These are phyloP conservation scores for Delphinus delphis DNA, from an alignment of 2,113 vertebrate genomes.

Conservation along the genomic window DNA sequence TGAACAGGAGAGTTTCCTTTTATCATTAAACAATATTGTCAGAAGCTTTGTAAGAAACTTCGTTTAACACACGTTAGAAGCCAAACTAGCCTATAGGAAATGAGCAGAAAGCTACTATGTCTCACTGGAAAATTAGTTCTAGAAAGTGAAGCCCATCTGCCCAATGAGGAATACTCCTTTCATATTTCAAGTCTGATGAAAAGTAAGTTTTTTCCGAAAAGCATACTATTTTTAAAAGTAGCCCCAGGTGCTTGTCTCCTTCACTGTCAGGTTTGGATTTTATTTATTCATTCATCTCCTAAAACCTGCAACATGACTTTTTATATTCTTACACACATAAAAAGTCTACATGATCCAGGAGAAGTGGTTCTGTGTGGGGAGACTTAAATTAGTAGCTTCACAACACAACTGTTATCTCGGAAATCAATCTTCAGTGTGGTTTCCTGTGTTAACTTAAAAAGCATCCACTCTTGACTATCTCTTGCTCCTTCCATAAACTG, in stretches of 20 bases:
- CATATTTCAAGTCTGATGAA: background rate
- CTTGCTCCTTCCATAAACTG: background rate
- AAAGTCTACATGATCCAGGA: background rate
- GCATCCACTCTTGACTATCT: background rate
- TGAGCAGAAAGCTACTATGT: background rate
- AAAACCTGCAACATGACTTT: background rate
- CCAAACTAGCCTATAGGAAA: background rate
- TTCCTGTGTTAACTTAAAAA: slow-evolving; percentile 14
- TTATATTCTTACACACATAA: background rate
- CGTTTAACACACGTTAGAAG: background rate
- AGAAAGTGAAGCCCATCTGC: background rate
- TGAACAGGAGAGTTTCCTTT: background rate
- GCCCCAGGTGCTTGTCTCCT: background rate
- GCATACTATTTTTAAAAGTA: background rate
- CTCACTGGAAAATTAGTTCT: background rate
- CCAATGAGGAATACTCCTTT: background rate
- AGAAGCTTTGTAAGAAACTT: background rate
- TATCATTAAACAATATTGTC: background rate
- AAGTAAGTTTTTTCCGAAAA: background rate
- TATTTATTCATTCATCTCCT: background rate
- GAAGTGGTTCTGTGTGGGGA: background rate
- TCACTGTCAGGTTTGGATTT: background rate
- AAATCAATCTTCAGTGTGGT: background rate
- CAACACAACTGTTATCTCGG: background rate
- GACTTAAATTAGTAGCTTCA: background rate